Conservation (phyloP, 2,797 vertebrate genomes). For the Carcharodon carcharias region DNA sequence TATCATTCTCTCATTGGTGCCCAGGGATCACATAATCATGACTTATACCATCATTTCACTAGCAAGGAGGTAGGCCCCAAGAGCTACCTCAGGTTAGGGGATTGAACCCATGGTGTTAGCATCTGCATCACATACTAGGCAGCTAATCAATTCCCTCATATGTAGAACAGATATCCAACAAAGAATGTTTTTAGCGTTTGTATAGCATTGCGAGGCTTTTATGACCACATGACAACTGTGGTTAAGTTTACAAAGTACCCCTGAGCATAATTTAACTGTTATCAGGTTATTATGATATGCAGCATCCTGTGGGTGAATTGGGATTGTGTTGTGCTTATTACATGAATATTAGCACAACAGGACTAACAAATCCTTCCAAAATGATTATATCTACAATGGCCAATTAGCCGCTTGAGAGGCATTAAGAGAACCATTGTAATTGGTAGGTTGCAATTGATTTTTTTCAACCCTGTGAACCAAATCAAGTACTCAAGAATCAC, state of each 20-base stretch:
- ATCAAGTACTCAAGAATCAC: background rate
- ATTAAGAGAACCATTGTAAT: background rate
- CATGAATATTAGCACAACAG: background rate
- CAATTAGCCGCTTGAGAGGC: background rate
- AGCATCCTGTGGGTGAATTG: background rate
- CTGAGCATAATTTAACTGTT: background rate
- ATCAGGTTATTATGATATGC: background rate
- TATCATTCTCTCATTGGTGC: too few relatives aligned
- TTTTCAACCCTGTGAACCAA: background rate
- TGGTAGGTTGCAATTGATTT: background rate
- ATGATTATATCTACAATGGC: background rate
- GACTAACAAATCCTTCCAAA: background rate
- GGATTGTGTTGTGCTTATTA: background rate
- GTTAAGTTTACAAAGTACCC: background rate
- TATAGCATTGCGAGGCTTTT: background rate
- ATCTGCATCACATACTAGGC: background rate
- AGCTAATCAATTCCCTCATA: background rate
- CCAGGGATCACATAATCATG: too few relatives aligned
- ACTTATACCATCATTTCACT: too few relatives aligned
- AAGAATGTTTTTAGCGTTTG: background rate
- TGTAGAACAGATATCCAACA: background rate
- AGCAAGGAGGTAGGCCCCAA: too few relatives aligned
- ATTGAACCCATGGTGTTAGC: background rate
- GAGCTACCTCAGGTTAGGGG: too few relatives aligned
- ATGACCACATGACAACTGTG: background rate